A percentile compares a stretch with the other conserved stretches of the same genome.
Conservation (phyloP, 2,797 vertebrate species). For the Halcyon badia region DNA sequence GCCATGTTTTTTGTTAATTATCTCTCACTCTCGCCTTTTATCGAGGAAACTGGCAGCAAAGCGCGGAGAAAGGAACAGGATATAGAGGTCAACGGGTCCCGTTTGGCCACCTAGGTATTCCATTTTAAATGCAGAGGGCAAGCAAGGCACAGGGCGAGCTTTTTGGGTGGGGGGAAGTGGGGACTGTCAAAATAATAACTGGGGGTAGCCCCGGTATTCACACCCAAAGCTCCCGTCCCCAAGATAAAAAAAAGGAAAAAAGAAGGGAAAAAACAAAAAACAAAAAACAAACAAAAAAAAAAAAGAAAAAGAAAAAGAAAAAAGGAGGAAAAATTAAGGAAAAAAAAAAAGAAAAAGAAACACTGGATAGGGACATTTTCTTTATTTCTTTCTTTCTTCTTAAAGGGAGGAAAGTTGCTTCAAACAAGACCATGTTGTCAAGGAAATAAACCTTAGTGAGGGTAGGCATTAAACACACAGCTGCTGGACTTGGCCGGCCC, state of each 20-base stretch:
- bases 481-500: slow-evolving; percentile 83
- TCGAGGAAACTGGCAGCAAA: slow-evolving; percentile 81
- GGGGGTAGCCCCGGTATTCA: neutral
- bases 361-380: slow-evolving; percentile 46
- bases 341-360: neutral
- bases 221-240: neutral
- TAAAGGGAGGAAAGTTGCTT: slow-evolving; percentile 76
- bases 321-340: rapidly evolving
- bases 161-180: neutral
- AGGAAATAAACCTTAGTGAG: slow-evolving; percentile 83
- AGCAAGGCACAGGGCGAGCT: neutral
- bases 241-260: rapidly evolving
- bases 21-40: slow-evolving; percentile 89
- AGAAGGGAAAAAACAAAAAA: rapidly evolving
- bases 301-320: rapidly evolving
- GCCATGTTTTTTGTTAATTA: slow-evolving; percentile 96
- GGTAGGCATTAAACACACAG: slow-evolving; percentile 83
- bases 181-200: neutral
- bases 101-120: slow-evolving; percentile 94
- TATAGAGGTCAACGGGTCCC: slow-evolving; percentile 93
- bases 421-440: slow-evolving; percentile 84
- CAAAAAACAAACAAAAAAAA: neutral
- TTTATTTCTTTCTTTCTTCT: slow-evolving; percentile 41
- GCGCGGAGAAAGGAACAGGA: slow-evolving; percentile 93
- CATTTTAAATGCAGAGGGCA: slow-evolving; percentile 67